Evolutionary conservation across 2,113 vertebrate genomes (phyloP), one percentile per base, ranked within the genome.

Genomic region (Actenoides hombroni): DNA sequence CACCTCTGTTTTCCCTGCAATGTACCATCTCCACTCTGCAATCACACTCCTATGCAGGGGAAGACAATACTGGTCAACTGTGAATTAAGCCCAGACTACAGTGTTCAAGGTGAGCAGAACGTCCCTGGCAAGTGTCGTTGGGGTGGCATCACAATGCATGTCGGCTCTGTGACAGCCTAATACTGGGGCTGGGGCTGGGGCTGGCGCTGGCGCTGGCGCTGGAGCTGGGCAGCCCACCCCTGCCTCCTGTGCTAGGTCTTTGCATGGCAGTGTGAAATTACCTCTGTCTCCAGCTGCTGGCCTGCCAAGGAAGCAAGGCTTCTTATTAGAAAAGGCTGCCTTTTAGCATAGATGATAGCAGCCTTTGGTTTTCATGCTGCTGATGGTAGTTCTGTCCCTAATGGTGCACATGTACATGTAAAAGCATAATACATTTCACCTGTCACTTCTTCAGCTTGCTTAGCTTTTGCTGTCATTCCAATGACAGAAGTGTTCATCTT

Each of bases 161-260:
- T 60, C 82, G 76, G 39, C 14, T 88, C 67, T n/a, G 39, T 61
- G 79, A 16, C 79, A 77, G 44, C 59, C 53, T 7, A 24, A 64
- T 9, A 11, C 5, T 1, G 8, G 49, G n/a, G 10, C 59, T 77
- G 25, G 51, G 31, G 28, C 59, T 77, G 25, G 51, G 28, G 25
- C 59, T 0, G 1, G 65, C 5, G 28, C 59, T 77, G 25, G 51
- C 24, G 25, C 59, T 0, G 1, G 65, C 5, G 40, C 40, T 40
- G 40, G 40, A 40, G 12, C 59, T 77, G 25, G 46, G 48, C 74
- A 86, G 82, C 88, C 48, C 31, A n/a, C 9, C 21, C 54, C 65
- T 60, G 56, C 23, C 40, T 35, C 25, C 46, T 33, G 76, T 1
- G 2, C 53, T 4, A 4, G 25, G 10, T 37, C 10, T 44, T 37